A percentile compares a stretch with the other conserved stretches of the same genome.
Evolutionary conservation across 92 coral and sea anemone genomes (phyloP).

Genomic region (Actinernus sp.): DNA sequence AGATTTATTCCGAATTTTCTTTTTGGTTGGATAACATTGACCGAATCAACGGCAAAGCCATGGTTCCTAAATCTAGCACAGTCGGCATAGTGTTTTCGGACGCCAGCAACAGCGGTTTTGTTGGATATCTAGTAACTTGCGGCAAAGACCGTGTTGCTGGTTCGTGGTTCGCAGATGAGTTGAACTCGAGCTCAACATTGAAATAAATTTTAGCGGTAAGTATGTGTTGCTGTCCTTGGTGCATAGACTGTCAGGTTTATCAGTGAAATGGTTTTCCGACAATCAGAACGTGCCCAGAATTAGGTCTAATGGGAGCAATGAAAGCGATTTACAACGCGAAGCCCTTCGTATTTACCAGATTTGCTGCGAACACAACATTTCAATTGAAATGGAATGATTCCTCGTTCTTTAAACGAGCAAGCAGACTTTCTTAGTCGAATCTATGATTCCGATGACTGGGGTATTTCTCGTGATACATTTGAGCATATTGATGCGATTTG

Average conservation of each 20-base stretch:
- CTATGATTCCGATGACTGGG: slow-evolving; percentile 53
- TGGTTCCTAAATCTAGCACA: slow-evolving; percentile 16
- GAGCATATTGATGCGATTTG: slow-evolving; percentile 28
- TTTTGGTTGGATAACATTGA: slow-evolving; percentile 1
- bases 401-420: slow-evolving; percentile 40
- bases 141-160: slow-evolving; percentile 27
- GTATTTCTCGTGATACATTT: slow-evolving; percentile 21
- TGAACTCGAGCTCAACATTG: slow-evolving; percentile 48
- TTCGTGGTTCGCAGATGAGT: slow-evolving; percentile 38
- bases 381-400: slow-evolving; percentile 60
- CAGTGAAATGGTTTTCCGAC: slow-evolving; percentile 68
- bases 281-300: slow-evolving; percentile 65
- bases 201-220: slow-evolving; percentile 66
- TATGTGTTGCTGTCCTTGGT: slow-evolving; percentile 55
- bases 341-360: slow-evolving; percentile 25
- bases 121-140: slow-evolving; percentile 22
- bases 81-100: slow-evolving; percentile 44
- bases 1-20: slow-evolving; percentile 11
- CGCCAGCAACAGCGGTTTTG: slow-evolving; percentile 50
- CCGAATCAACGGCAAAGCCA: slow-evolving; percentile 1
- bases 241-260: slow-evolving; percentile 36
- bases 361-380: slow-evolving; percentile 36
- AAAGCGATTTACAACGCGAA: slow-evolving; percentile 15
- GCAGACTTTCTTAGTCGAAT: slow-evolving; percentile 66
- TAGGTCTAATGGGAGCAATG: slow-evolving; percentile 17